Evolutionary conservation across 1,140 invertebrate genomes (phyloP).

Genomic region (Drosophila insularis): DNA sequence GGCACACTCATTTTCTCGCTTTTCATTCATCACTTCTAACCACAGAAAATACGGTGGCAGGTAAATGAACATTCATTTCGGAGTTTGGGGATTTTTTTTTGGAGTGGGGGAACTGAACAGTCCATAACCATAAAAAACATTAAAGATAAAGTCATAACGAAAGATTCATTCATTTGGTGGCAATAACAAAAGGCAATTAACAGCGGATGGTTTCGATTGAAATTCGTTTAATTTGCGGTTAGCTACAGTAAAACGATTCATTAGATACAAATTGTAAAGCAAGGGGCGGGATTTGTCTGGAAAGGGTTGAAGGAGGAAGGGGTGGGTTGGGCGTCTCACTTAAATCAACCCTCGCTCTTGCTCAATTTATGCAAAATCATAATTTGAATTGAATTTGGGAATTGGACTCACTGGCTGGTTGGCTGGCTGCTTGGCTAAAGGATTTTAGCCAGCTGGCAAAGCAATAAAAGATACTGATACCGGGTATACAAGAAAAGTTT

Average conservation of each 20-base stretch:
- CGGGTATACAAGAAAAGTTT: slow-evolving; percentile 15
- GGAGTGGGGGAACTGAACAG: slow-evolving; percentile 12
- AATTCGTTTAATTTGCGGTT: slow-evolving; percentile 67
- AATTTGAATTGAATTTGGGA: slow-evolving; percentile 71
- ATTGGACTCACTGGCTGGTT: background rate
- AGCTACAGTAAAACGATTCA: slow-evolving; percentile 51
- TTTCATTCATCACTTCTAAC: slow-evolving; percentile 70
- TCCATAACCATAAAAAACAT: slow-evolving; percentile 11
- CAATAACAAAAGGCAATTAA: slow-evolving; percentile 53
- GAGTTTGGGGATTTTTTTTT: background rate
- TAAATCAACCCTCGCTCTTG: slow-evolving; percentile 27
- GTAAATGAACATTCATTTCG: background rate
- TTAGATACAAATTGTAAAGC: slow-evolving; percentile 54
- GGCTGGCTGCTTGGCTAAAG: slow-evolving; percentile 38
- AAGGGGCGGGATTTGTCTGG: background rate
- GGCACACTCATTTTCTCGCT: slow-evolving; percentile 50
- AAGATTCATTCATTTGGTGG: slow-evolving; percentile 49
- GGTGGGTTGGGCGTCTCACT: slow-evolving; percentile 10
- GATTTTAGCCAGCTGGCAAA: slow-evolving; percentile 27
- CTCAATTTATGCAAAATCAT: slow-evolving; percentile 72
- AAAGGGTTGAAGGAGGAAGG: too few species aligned
- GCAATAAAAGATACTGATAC: slow-evolving; percentile 4
- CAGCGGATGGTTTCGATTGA: slow-evolving; percentile 27
- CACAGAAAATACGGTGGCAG: slow-evolving; percentile 35
- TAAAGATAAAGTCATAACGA: slow-evolving; percentile 50